Conservation (phyloP, 2,888 invertebrate genomes). For the Drosophila pseudotalamancana region DNA sequence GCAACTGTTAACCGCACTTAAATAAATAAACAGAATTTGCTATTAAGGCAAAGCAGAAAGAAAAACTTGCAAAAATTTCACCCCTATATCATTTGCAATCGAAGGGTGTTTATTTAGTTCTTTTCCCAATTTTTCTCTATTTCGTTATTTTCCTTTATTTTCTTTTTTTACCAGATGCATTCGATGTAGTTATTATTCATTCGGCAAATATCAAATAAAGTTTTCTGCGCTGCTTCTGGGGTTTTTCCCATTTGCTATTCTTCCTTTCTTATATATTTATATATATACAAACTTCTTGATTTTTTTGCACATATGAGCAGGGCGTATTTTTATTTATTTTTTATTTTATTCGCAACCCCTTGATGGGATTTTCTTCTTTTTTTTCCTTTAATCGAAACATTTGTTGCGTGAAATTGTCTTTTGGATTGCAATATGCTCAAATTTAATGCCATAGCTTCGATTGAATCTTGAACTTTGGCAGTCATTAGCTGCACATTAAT, state of each 20-base stretch:
- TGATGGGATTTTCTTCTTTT: constrained; percentile 42
- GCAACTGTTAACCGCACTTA: not conserved
- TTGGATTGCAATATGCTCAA: constrained; percentile 67
- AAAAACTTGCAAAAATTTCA: constrained; percentile 31
- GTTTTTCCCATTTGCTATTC: constrained; percentile 23
- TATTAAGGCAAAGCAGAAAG: constrained; percentile 20
- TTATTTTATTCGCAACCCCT: constrained; percentile 52
- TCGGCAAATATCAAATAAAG: constrained; percentile 75
- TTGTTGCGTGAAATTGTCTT: constrained; percentile 78
- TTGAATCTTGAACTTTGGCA: constrained; percentile 11
- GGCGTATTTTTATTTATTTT: constrained; percentile 49
- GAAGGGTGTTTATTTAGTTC: constrained; percentile 18
- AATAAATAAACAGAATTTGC: constrained; percentile 16
- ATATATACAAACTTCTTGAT: constrained; percentile 16
- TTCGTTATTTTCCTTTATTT: not conserved
- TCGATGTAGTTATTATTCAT: constrained; percentile 73
- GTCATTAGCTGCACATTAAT: constrained; percentile 68
- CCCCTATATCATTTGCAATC: constrained; percentile 15
- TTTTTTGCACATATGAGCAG: constrained; percentile 62
- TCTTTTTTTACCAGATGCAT: constrained; percentile 65
- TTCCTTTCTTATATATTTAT: constrained; percentile 5
- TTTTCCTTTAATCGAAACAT: constrained; percentile 79
- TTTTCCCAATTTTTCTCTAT: not conserved
- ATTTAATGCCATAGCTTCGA: constrained; percentile 52
- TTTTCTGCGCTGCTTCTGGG: constrained; percentile 51